phyloP scores from a whole-genome alignment of 2,797 vertebrate genomes.

The Enteromius afrohamiltoni region DNA sequence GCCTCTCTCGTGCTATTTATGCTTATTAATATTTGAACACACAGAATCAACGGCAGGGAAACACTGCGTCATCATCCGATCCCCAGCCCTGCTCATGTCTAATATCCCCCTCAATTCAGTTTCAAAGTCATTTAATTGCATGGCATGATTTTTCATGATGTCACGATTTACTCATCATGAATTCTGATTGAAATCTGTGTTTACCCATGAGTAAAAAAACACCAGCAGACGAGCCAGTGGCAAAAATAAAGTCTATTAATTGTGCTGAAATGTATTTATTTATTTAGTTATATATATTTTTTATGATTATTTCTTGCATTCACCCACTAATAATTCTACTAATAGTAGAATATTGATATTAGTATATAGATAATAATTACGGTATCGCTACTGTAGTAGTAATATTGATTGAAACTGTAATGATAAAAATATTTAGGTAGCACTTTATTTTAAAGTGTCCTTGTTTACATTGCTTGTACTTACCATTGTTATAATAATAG shows the following conservation, averaged over 20 bases:
- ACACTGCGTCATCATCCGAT: constrained; percentile 1
- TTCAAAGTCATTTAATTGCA: not conserved
- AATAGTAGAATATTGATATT: too few species aligned
- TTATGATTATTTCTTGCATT: not conserved
- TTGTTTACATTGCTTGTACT: too few species aligned
- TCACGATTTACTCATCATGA: not conserved
- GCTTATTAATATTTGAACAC: constrained; percentile 53
- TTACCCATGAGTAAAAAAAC: not conserved
- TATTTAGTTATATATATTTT: not conserved
- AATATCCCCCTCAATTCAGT: not conserved
- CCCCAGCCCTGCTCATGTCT: not conserved
- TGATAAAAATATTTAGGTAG: not conserved
- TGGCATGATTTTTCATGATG: not conserved
- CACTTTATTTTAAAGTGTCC: too few species aligned
- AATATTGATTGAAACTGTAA: not conserved
- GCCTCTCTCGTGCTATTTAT: constrained; percentile 22
- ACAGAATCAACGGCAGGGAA: constrained; percentile 18
- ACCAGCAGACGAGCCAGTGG: not conserved
- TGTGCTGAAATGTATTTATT: not conserved
- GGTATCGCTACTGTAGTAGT: too few species aligned
- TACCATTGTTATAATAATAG: too few species aligned
- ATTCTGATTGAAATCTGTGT: not conserved
- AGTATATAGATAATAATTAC: too few species aligned
- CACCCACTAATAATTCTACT: too few species aligned
- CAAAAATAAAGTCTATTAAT: not conserved